Percentiles rank a stretch among this genome's conserved stretches.
phyloP scores from a whole-genome alignment of 1,140 invertebrate species.

The Trichoplusia ni region DNA sequence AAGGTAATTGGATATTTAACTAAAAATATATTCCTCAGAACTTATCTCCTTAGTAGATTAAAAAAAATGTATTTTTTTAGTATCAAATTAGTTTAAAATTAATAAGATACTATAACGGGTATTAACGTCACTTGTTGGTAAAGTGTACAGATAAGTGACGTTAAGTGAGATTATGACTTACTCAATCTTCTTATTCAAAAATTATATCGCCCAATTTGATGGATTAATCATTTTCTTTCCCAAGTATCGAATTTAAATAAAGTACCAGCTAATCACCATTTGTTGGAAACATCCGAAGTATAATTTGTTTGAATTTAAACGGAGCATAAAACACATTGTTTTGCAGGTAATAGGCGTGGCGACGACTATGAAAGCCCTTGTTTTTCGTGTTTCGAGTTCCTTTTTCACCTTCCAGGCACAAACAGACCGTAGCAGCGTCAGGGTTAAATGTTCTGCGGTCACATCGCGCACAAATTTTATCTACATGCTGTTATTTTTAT shows the following conservation, averaged over 20 bases:
- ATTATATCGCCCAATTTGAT: too few species aligned
- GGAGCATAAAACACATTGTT: slow-evolving; percentile 14
- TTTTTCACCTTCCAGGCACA: slow-evolving; percentile 11
- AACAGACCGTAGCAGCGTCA: background rate
- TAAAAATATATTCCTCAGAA: too few species aligned
- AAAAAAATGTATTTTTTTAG: background rate
- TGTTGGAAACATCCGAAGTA: background rate
- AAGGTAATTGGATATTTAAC: too few species aligned
- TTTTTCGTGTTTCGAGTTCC: slow-evolving; percentile 3
- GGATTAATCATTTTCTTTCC: too few species aligned
- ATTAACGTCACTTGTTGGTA: too few species aligned
- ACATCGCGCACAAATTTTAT: background rate
- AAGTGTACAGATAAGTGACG: too few species aligned
- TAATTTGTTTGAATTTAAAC: slow-evolving; percentile 15
- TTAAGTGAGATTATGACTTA: too few species aligned
- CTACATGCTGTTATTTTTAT: background rate
- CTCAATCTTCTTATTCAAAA: too few species aligned
- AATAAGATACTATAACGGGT: background rate
- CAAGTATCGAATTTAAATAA: too few species aligned
- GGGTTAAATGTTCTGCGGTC: slow-evolving; percentile 11
- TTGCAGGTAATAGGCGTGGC: slow-evolving; percentile 30
- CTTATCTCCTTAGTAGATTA: too few species aligned
- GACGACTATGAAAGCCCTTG: background rate
- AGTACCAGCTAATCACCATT: background rate
- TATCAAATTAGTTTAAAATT: background rate